Conservation (phyloP, 2,797 vertebrate species). For the Protonibea diacanthus region DNA sequence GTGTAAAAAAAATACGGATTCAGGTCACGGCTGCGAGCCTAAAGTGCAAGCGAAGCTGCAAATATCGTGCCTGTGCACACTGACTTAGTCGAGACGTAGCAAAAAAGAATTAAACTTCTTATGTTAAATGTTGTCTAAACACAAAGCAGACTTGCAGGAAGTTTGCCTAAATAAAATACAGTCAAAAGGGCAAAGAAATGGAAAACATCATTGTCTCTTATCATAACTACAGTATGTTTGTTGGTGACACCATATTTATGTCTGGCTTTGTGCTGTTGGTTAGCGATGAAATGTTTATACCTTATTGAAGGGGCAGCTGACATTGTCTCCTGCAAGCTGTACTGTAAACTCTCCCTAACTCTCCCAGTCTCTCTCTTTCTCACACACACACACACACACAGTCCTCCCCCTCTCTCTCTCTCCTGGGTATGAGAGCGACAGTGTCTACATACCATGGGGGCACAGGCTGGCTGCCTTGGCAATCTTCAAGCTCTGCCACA, state of each 20-base stretch:
- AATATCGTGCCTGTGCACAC: background rate
- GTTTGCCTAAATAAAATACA: no score
- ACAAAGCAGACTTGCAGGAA: background rate
- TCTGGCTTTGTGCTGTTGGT: constrained; percentile 23
- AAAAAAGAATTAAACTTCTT: background rate
- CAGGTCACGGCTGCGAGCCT: background rate
- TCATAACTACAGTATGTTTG: constrained; percentile 28
- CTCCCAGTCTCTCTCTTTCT: constrained; percentile 21
- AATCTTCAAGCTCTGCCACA: constrained; percentile 78
- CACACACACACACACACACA: constrained; percentile 15
- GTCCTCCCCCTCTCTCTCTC: constrained; percentile 33
- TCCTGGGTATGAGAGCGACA: constrained; percentile 69
- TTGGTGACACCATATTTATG: constrained; percentile 40
- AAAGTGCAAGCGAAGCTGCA: background rate
- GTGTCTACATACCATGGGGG: constrained; percentile 82
- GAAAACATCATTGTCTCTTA: constrained; percentile 34
- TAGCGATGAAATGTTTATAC: constrained; percentile 35
- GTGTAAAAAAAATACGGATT: background rate
- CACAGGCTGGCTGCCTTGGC: constrained; percentile 81
- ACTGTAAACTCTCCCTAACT: constrained; percentile 63
- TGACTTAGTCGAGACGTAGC: background rate
- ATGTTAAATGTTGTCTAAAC: background rate
- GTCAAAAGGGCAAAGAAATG: constrained; percentile 15
- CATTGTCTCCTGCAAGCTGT: constrained; percentile 50
- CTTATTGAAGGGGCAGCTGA: constrained; percentile 38